Base-by-base conservation (phyloP, 2,888 invertebrate genomes). In the Onthophagus sagittarius region DNA sequence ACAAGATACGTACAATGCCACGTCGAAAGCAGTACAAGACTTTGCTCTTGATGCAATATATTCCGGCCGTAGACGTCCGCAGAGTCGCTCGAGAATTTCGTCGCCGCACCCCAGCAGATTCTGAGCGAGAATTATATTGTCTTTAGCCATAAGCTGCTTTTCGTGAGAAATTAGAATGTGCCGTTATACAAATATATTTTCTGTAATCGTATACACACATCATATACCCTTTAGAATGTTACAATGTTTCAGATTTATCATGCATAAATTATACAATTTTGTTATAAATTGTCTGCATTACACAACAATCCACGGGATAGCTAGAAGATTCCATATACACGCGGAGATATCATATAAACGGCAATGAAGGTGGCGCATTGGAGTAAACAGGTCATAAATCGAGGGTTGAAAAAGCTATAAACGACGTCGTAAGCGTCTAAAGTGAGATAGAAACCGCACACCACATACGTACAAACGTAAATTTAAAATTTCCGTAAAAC, bases 11-110 rank as follows among this genome's bases (percentile, higher is more conserved):
- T 67, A 67, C 67, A 67, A 67, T 31, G 31, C 67, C 67, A 23
- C 67, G 32, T 67, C 67, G 23, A 53, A 53, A 15, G 67, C 67
- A n/a, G 67, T 31, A 67, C 67, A 67, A 15, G 67, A 23, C 32
- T 67, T 67, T 67, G 67, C 67, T 67, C 32, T 67, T 67, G 67
- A 67, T 67, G 67, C 67, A 67, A 67, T 67, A 67, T 32, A 67
- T 67, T 67, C 39, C 9, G 7, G 39, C 39, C 7, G 39, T 53
- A 53, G 39, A 53, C 39, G 39, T 53, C 39, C 39, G 39, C 39
- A 53, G 39, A 53, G 7, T 53, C 39, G 39, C 39, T 53, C 39
- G 39, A 53, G 39, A 53, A 53, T 53, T 53, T 53, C 39, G 39
- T 53, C 39, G 39, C 39, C 39, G 39, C 39, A 53, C 39, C 39